Percentiles rank a stretch among this genome's conserved stretches.
phyloP scores from a whole-genome alignment of 1,140 invertebrate species.

The Atta colombica region DNA sequence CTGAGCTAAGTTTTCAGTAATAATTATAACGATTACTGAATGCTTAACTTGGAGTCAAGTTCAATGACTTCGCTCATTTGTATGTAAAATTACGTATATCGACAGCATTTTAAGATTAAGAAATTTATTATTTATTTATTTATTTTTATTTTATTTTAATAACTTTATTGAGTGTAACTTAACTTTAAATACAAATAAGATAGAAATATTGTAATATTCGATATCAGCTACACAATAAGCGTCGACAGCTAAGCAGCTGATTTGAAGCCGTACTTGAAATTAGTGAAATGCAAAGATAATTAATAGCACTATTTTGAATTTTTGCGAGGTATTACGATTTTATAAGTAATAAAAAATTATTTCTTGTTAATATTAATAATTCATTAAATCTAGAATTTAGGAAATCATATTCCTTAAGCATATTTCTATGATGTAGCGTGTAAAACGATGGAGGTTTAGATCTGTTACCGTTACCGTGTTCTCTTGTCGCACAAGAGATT shows the following conservation, averaged over 20 bases:
- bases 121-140: neutral
- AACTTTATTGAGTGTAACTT: no score
- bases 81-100: no score
- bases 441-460: neutral
- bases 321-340: neutral
- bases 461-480: constrained; percentile 8
- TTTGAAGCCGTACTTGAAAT: no score
- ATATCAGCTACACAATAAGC: no score
- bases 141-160: no score
- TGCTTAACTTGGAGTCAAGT: no score
- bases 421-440: neutral
- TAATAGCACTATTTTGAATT: neutral
- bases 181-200: no score
- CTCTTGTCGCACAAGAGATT: constrained; percentile 17
- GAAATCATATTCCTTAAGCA: neutral
- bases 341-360: neutral
- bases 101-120: neutral
- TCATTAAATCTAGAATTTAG: constrained; percentile 4
- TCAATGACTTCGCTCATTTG: no score
- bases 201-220: no score
- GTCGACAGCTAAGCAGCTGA: no score
- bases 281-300: neutral
- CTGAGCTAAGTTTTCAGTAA: no score
- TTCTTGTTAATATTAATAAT: neutral
- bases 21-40: no score